Evolutionary conservation across 1,140 invertebrate genomes (phyloP).

Genomic region (Pseudobourletiella spinata): DNA sequence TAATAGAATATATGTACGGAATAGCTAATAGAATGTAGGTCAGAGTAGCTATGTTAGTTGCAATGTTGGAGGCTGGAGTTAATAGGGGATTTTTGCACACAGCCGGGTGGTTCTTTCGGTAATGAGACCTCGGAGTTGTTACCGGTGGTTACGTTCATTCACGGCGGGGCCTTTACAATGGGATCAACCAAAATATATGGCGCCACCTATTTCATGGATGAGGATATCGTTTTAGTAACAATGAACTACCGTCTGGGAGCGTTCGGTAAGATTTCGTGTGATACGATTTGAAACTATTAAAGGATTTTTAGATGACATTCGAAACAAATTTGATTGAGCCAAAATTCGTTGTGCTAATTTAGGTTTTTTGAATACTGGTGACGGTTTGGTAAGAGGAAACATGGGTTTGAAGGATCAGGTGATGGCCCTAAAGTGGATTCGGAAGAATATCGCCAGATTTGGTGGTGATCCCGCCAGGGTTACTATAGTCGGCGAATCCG

Average conservation of each 20-base stretch:
- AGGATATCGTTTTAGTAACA: neutral
- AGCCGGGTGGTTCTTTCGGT: too few relatives aligned
- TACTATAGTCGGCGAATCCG: neutral
- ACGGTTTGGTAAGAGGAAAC: neutral
- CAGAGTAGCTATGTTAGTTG: neutral
- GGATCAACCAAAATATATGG: neutral
- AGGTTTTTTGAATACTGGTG: constrained; percentile 7
- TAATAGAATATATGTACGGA: neutral
- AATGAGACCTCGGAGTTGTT: too few relatives aligned
- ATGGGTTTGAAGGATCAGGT: constrained; percentile 1
- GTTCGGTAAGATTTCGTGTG: neutral
- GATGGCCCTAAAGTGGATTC: constrained; percentile 4
- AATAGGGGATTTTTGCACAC: too few relatives aligned
- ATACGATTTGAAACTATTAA: neutral
- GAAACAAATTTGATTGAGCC: neutral
- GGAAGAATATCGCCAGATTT: neutral
- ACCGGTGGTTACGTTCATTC: neutral
- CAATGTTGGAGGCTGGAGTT: neutral
- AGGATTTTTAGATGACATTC: neutral
- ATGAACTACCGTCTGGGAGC: neutral
- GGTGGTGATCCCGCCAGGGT: neutral
- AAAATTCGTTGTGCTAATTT: neutral
- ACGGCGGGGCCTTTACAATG: neutral
- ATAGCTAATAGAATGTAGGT: neutral
- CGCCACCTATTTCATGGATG: neutral